Percentiles rank a stretch among this genome's conserved stretches.
phyloP scores from a whole-genome alignment of 1,140 invertebrate genomes.

The Aricia agestis region DNA sequence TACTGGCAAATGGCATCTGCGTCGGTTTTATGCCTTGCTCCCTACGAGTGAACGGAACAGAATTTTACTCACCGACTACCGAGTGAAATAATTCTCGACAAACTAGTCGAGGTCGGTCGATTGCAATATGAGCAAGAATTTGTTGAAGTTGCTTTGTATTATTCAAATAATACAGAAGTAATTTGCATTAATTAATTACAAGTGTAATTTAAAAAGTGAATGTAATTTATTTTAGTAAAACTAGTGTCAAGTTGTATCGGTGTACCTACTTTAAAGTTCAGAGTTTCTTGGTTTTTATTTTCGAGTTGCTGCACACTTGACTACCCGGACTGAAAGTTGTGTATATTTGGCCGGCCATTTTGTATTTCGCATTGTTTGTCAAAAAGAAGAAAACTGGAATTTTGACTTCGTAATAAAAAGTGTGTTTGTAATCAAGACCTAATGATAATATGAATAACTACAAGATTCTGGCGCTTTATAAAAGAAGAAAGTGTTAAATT shows the following conservation, averaged over 20 bases:
- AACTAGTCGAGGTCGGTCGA: constrained; percentile 34
- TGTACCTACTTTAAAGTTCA: too few species aligned
- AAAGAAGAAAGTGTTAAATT: too few species aligned
- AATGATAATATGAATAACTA: too few species aligned
- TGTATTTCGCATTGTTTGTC: constrained; percentile 48
- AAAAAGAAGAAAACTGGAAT: constrained; percentile 51
- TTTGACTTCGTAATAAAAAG: constrained; percentile 13
- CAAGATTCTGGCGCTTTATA: too few species aligned
- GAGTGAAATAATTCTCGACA: constrained; percentile 37
- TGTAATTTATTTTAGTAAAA: constrained; percentile 16
- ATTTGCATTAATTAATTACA: constrained; percentile 49
- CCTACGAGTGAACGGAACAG: constrained; percentile 57
- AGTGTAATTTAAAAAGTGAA: constrained; percentile 32
- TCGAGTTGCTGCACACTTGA: too few species aligned
- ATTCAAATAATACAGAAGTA: constrained; percentile 41
- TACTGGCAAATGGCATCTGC: constrained; percentile 57
- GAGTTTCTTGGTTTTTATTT: too few species aligned
- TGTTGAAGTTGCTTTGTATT: constrained; percentile 34
- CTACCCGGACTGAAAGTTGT: constrained; percentile 8
- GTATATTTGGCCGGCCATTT: constrained; percentile 66
- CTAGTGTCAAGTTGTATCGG: constrained; percentile 17
- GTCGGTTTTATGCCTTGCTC: constrained; percentile 43
- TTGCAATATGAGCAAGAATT: constrained; percentile 36
- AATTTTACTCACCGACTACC: constrained; percentile 46
- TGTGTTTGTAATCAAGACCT: background rate